Base-by-base conservation (phyloP, 2,113 vertebrate genomes). In the Misgurnus mizolepis region DNA sequence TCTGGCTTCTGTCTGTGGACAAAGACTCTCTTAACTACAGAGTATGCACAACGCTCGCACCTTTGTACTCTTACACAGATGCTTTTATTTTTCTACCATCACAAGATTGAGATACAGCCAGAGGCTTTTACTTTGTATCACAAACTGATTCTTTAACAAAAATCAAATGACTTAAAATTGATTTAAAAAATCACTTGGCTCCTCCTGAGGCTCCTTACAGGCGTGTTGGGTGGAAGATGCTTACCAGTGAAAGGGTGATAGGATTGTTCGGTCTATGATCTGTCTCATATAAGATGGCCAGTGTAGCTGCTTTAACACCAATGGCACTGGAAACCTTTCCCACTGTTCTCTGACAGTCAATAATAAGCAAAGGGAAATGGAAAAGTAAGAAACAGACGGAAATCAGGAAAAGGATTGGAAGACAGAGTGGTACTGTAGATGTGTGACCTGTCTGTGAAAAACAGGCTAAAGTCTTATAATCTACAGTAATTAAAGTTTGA, bases 221-320 rank as follows among this genome's bases (percentile, higher is more conserved):
- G 49, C 49, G 12, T 53, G 10, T 53, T 53, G 10, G 55, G 2
- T 18, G 39, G 22, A 6, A 80, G 55, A 83, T 81, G 86, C 97
- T 99, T 97, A 99, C 97, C 97, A 89, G 89, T 39, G 93, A 88
- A 82, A 90, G 80, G 70, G 88, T 85, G 53, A 78, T 34, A 64
- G 89, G 86, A 84, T 94, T 85, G 89, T 92, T 95, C 87, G 95
- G 95, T 86, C 94, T 95, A 93, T 99, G 97, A 92, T 98, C 96
- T 41, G 95, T 98, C 92, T 96, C 94, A 86, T 98, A 99, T 3
- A 99, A 94, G 94, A 95, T 93, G 89, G 96, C 95, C 91, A 99
- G 93, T 55, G 94, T 91, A 91, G 98, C 96, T 79, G 97, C 97
- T 89, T 96, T 95, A 87, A 95, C 95, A 78, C 95, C 94, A 89